These are phyloP conservation scores for Ia io DNA, from an alignment of 2,113 vertebrate species.

Conservation along the genomic window DNA sequence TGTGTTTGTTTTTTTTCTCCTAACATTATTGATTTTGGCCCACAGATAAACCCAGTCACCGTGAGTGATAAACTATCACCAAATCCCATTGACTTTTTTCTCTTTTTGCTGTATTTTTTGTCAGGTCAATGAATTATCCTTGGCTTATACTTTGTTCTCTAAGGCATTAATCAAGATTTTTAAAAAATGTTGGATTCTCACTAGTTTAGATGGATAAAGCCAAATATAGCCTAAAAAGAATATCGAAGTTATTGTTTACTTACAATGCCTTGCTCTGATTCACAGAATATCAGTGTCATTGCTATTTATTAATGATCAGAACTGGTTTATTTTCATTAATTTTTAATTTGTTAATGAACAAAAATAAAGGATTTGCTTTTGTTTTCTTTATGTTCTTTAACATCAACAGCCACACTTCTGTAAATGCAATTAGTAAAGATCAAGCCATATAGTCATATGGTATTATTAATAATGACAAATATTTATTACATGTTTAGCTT, in stretches of 20 bases:
- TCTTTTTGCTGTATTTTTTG: conserved; percentile 64
- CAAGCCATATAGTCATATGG: neutral
- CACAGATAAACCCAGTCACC: conserved; percentile 70
- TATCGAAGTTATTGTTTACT: conserved; percentile 5
- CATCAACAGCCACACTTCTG: neutral
- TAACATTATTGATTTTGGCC: conserved; percentile 79
- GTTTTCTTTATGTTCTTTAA: neutral
- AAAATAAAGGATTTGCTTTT: neutral
- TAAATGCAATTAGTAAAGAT: neutral
- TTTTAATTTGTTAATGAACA: neutral
- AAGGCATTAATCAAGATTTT: conserved; percentile 42
- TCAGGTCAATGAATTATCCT: conserved; percentile 74
- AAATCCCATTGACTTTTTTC: conserved; percentile 54
- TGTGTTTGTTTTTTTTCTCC: neutral
- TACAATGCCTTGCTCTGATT: conserved; percentile 28
- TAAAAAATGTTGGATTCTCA: neutral
- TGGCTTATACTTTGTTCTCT: conserved; percentile 65
- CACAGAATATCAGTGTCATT: neutral
- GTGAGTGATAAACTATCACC: conserved; percentile 75
- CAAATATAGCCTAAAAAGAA: conserved; percentile 32
- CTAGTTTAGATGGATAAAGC: conserved; percentile 41
- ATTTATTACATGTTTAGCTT: neutral
- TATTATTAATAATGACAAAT: neutral
- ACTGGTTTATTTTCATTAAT: neutral
- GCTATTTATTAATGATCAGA: conserved; percentile 2